Evolutionary conservation across 2,113 vertebrate genomes (phyloP).

Genomic region (Paramisgurnus dabryanus): DNA sequence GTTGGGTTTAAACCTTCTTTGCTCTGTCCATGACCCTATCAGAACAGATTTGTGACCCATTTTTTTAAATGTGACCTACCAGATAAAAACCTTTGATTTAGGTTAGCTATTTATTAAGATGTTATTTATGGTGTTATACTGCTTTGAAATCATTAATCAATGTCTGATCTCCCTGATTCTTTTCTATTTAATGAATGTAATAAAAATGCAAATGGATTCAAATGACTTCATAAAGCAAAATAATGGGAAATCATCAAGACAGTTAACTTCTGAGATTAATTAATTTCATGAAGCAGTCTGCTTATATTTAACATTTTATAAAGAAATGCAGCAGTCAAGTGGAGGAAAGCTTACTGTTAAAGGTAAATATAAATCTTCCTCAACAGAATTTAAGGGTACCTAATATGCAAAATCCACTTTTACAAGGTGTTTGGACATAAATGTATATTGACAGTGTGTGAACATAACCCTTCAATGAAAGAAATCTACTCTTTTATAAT

Average conservation of each 20-base stretch:
- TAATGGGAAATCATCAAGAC: constrained; percentile 34
- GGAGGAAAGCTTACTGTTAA: not conserved
- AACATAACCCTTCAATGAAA: too few relatives aligned
- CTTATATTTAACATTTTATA: not conserved
- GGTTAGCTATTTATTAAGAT: not conserved
- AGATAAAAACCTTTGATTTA: not conserved
- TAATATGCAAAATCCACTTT: too few relatives aligned
- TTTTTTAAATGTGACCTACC: too few relatives aligned
- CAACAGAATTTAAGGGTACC: not conserved
- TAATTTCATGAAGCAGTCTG: constrained; percentile 13
- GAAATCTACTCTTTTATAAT: too few relatives aligned
- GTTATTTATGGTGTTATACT: constrained; percentile 12
- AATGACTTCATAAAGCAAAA: constrained; percentile 35
- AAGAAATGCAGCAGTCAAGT: constrained; percentile 3
- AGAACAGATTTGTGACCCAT: too few relatives aligned
- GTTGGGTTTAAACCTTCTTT: too few relatives aligned
- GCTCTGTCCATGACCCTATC: too few relatives aligned
- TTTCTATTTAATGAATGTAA: constrained; percentile 31
- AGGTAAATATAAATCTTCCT: not conserved
- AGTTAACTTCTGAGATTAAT: constrained; percentile 27
- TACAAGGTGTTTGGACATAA: too few relatives aligned
- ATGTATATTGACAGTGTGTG: too few relatives aligned
- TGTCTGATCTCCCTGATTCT: not conserved
- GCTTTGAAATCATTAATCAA: constrained; percentile 28
- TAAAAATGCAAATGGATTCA: constrained; percentile 41